Evolutionary conservation across 2,113 vertebrate species (phyloP), one percentile per base, ranked within the genome.

Genomic region (Aramus guarauna): DNA sequence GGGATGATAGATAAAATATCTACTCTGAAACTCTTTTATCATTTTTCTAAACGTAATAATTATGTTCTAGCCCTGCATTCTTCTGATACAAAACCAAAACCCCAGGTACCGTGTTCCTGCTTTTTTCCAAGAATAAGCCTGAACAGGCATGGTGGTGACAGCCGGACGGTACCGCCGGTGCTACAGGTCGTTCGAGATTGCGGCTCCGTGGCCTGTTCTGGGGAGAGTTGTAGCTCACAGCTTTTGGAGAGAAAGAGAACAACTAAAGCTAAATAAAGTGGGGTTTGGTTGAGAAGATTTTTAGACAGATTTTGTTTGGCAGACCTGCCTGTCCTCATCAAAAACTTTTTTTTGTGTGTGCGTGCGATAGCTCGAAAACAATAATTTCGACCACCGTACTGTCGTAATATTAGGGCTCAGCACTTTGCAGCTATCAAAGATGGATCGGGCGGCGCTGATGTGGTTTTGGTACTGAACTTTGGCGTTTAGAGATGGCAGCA

Each of bases 21-120:
- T 95, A 58, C 80, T 64, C 9, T 43, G 91, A 78, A 88, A 48
- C 62, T 92, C 58, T 75, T 34, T 17, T 74, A 34, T 97, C 18
- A 37, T 81, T 92, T 95, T 94, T 94, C 69, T 96, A 84, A 96
- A 92, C 72, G 67, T 53, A 91, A 78, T 88, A 58, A 73, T 95
- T 80, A 30, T 15, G 9, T 69, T 58, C 34, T 89, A 48, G 87
- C 92, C 56, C 91, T 83, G 39, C 39, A n/a, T 81, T 95, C 81
- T 73, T 89, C 82, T 86, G 47, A 63, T 60, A 43, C 15, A 66
- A 89, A 83, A 27, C 4, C 12, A 52, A 72, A 83, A 50, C 0
- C 27, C 24, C 23, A 27, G 50, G 29, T 58, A 72, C 59, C 27
- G 13, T 68, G 58, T 76, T 82, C 15, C 67, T 71, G 37, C 59